phyloP scores from a whole-genome alignment of 2,113 vertebrate genomes.

The Asarcornis scutulata region DNA sequence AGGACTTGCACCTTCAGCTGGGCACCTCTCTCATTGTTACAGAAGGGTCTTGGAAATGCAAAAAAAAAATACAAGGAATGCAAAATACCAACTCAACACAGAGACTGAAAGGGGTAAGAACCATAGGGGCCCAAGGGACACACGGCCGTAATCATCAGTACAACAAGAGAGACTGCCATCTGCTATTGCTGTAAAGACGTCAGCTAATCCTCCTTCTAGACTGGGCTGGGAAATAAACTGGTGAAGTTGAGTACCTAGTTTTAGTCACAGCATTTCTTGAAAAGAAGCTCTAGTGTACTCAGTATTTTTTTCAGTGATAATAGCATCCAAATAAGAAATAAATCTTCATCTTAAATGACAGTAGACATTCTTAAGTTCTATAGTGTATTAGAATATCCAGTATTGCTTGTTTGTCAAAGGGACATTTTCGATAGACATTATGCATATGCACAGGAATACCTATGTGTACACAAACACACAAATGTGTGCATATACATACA shows the following conservation, averaged over 20 bases:
- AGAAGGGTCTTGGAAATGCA: neutral
- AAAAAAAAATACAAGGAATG: neutral
- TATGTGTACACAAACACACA: neutral
- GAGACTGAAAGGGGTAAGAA: neutral
- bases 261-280: neutral
- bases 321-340: neutral
- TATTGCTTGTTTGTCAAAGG: neutral
- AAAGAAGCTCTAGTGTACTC: neutral
- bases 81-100: neutral
- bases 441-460: neutral
- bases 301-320: neutral
- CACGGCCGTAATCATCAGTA: neutral
- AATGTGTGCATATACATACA: neutral
- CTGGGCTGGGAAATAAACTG: neutral
- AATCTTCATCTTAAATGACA: neutral
- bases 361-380: neutral
- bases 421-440: neutral
- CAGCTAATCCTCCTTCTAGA: neutral
- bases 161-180: constrained; percentile 45
- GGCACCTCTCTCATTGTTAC: neutral
- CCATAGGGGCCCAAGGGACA: neutral
- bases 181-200: constrained; percentile 52
- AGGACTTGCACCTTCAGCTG: neutral
- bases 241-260: neutral
- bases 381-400: neutral